These are phyloP conservation scores for Melieria picta DNA, from an alignment of 2,888 invertebrate species.

Conservation along the genomic window DNA sequence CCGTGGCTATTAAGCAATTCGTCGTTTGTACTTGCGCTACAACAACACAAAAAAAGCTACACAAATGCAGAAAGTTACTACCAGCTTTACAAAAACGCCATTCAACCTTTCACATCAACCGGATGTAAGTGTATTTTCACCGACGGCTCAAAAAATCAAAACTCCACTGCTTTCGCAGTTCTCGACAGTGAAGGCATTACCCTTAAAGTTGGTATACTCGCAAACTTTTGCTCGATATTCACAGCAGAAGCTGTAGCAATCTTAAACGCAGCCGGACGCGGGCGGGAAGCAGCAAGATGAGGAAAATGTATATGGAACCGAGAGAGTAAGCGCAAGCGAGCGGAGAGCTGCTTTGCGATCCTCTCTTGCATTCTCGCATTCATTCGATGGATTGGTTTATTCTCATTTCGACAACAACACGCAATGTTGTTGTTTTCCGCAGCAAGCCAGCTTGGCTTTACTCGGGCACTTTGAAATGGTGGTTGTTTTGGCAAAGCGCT, in stretches of 20 bases:
- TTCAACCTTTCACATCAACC: not conserved
- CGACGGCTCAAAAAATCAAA: not conserved
- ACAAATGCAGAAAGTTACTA: not conserved
- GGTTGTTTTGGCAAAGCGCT: too few relatives aligned
- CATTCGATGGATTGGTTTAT: too few relatives aligned
- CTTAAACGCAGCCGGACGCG: not conserved
- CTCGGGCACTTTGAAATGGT: too few relatives aligned
- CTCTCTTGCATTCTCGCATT: too few relatives aligned
- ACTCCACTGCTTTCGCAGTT: not conserved
- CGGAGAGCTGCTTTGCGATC: too few relatives aligned
- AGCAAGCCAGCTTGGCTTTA: too few relatives aligned
- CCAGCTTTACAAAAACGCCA: not conserved
- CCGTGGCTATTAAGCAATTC: not conserved
- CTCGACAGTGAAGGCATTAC: too few relatives aligned
- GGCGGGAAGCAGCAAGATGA: too few relatives aligned
- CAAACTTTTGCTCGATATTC: not conserved
- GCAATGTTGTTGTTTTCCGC: too few relatives aligned
- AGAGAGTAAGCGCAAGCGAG: too few relatives aligned
- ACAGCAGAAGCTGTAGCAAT: not conserved
- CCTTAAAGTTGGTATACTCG: not conserved
- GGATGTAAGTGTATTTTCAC: slow-evolving; percentile 4
- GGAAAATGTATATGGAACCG: too few relatives aligned
- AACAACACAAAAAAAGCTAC: not conserved
- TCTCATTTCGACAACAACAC: too few relatives aligned
- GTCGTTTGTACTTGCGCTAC: not conserved